Percentiles rank a stretch among this genome's conserved stretches.
Evolutionary conservation across 2,113 vertebrate species (phyloP).

Genomic region (Malurus cyaneus): DNA sequence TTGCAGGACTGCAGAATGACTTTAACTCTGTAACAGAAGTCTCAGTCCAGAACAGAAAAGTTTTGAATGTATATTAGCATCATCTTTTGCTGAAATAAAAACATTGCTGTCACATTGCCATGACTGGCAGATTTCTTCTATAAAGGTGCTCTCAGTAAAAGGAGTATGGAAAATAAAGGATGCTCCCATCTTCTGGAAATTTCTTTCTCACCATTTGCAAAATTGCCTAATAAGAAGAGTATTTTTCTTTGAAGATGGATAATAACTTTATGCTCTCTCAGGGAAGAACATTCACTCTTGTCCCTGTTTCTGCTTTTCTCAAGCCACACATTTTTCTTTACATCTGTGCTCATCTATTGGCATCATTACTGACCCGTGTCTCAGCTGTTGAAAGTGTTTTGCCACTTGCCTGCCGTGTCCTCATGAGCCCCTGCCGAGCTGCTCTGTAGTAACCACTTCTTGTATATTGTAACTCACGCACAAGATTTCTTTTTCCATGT

Average conservation of each 20-base stretch:
- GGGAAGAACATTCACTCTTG: neutral
- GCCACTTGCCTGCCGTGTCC: neutral
- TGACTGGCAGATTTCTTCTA: neutral
- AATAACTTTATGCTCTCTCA: neutral
- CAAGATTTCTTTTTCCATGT: neutral
- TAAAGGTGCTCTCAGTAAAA: neutral
- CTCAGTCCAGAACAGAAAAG: neutral
- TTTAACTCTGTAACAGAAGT: neutral
- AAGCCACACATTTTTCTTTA: neutral
- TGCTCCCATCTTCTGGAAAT: neutral
- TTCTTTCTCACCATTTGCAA: neutral
- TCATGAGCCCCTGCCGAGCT: neutral
- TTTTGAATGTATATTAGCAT: neutral
- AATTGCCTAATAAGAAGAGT: neutral
- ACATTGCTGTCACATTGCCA: neutral
- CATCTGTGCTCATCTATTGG: neutral
- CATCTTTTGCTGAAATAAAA: neutral
- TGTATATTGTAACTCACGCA: fast-evolving
- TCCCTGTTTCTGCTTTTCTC: constrained; percentile 1
- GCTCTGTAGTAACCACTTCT: neutral
- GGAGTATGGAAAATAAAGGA: neutral
- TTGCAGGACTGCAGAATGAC: neutral
- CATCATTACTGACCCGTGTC: neutral
- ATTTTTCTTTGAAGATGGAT: constrained; percentile 6
- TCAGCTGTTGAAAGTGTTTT: neutral